Base-by-base conservation (phyloP, 23 tunicate species). In the Botrylloides violaceus region DNA sequence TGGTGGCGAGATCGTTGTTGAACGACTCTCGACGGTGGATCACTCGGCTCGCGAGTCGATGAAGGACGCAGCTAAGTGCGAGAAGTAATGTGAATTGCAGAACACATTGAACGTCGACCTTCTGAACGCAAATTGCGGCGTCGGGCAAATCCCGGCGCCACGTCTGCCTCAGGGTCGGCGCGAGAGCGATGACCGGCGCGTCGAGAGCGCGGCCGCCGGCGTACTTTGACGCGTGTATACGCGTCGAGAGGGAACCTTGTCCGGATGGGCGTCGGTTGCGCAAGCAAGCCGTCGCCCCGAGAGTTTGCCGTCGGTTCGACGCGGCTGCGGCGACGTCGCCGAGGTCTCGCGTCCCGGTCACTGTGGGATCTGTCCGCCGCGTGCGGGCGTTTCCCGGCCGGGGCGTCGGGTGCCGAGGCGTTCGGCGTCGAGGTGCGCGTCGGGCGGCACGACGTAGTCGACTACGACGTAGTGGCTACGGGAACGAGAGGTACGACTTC, bases 41-140 rank as follows among this genome's bases (percentile, higher is more conserved):
- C n/a, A n/a, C n/a, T n/a, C n/a, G 71, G 43, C 43, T 32, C 43
- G 43, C 43, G 66, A 22, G 66, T 61, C 66, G 66, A 61, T 61
- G 66, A 61, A 61, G 66, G 66, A 61, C 29, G 75, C 38, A 27
- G 65, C 25, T n/a, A n/a, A n/a, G n/a, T n/a, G n/a, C n/a, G n/a
- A n/a, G n/a, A n/a, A n/a, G n/a, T n/a, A n/a, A n/a, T n/a, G n/a
- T n/a, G n/a, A n/a, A n/a, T n/a, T n/a, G n/a, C n/a, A n/a, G n/a
- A n/a, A n/a, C n/a, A n/a, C n/a, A n/a, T n/a, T n/a, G n/a, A n/a
- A n/a, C n/a, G n/a, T n/a, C n/a, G n/a, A n/a, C n/a, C n/a, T n/a
- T n/a, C n/a, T n/a, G n/a, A n/a, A n/a, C n/a, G n/a, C n/a, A n/a
- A n/a, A n/a, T n/a, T n/a, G n/a, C n/a, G 22, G 22, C 23, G 22